phyloP scores from a whole-genome alignment of 2,113 vertebrate species.

The Megaptera novaeangliae region DNA sequence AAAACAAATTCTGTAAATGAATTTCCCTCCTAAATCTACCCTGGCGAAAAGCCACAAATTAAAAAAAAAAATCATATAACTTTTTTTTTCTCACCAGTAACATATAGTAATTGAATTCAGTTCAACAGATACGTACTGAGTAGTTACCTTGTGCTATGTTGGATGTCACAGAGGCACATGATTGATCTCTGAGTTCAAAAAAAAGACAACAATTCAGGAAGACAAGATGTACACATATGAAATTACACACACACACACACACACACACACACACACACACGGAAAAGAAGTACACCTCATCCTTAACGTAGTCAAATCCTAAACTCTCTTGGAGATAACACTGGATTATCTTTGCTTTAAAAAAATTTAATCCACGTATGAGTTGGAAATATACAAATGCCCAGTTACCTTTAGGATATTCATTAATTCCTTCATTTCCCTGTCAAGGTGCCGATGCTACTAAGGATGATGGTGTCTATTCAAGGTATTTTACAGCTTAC shows the following conservation, averaged over 20 bases:
- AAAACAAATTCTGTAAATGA: slow-evolving; percentile 26
- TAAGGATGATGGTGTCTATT: slow-evolving; percentile 79
- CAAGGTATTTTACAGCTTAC: slow-evolving; percentile 76
- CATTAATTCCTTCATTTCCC: slow-evolving; percentile 20
- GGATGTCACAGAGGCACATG: neutral
- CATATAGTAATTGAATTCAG: neutral
- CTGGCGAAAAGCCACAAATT: neutral
- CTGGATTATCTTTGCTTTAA: neutral
- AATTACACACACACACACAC: neutral
- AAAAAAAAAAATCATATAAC: neutral
- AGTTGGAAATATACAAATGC: neutral
- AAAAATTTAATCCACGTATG: neutral
- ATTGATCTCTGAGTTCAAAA: slow-evolving; percentile 1
- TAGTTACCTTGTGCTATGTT: neutral
- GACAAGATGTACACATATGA: neutral
- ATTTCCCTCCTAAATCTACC: neutral
- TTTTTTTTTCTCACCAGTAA: neutral
- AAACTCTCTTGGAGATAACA: neutral
- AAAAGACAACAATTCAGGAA: neutral
- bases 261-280: neutral
- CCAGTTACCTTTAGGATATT: neutral
- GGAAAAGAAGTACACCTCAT: neutral
- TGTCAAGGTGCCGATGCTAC: slow-evolving; percentile 77
- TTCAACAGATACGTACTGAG: neutral
- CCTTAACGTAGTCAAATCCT: neutral